phyloP scores from a whole-genome alignment of 2,888 invertebrate species.

The Plagodis pulveraria region DNA sequence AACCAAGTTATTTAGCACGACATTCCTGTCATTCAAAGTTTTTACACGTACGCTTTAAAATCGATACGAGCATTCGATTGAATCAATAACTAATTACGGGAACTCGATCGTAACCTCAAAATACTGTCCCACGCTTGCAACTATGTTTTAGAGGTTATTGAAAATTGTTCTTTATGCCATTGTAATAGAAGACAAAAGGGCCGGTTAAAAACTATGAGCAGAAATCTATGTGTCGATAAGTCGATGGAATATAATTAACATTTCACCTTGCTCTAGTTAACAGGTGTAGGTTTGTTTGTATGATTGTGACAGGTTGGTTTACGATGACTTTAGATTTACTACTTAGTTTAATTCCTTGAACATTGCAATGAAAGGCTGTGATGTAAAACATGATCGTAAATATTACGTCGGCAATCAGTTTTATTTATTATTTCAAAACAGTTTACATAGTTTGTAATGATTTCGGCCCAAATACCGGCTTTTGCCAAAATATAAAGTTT shows the following conservation, averaged over 20 bases:
- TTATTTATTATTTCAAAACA: neutral
- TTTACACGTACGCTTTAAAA: conserved; percentile 58
- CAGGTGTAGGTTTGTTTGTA: conserved; percentile 46
- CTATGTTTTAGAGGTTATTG: conserved; percentile 7
- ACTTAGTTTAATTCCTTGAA: conserved; percentile 1
- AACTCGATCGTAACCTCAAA: conserved; percentile 71
- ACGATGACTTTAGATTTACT: conserved; percentile 31
- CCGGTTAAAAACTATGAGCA: conserved; percentile 36
- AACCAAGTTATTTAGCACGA: conserved; percentile 44
- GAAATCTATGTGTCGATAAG: conserved; percentile 54
- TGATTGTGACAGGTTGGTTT: conserved; percentile 39
- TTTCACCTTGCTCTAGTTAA: conserved; percentile 73
- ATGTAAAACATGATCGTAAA: conserved; percentile 4
- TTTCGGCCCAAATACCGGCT: too few relatives aligned
- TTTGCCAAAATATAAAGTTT: too few relatives aligned
- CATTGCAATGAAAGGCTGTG: conserved; percentile 13
- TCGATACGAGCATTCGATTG: conserved; percentile 57
- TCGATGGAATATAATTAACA: conserved; percentile 54
- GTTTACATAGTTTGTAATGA: neutral
- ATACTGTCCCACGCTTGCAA: conserved; percentile 66
- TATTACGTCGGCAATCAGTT: conserved; percentile 16
- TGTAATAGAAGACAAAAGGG: conserved; percentile 36
- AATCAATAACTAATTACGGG: conserved; percentile 65
- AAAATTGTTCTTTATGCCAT: conserved; percentile 45
- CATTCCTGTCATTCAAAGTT: conserved; percentile 53